Conservation (phyloP, 92 coral and sea anemone species). For the Heliopora coerulea region DNA sequence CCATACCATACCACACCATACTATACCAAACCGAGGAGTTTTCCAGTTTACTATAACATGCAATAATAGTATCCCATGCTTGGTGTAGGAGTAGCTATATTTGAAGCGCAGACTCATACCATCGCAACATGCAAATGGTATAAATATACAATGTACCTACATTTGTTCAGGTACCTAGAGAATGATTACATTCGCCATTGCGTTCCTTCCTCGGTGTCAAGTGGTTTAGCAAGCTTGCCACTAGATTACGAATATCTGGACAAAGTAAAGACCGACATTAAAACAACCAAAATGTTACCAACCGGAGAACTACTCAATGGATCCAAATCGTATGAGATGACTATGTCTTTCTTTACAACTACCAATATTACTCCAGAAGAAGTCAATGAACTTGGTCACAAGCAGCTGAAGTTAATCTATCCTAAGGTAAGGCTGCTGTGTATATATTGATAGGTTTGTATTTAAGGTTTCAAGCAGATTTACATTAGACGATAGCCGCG, state of each 20-base stretch:
- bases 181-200: slow-evolving; percentile 69
- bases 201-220: slow-evolving; percentile 77
- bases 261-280: slow-evolving; percentile 53
- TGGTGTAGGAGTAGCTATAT: no score
- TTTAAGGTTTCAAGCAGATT: no score
- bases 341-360: slow-evolving; percentile 77
- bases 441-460: no score
- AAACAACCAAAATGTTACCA: slow-evolving; percentile 70
- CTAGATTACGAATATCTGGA: slow-evolving; percentile 66
- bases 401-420: slow-evolving; percentile 62
- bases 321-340: slow-evolving; percentile 61
- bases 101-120: no score
- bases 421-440: slow-evolving; percentile 60
- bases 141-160: neutral
- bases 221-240: slow-evolving; percentile 78
- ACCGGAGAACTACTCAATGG: slow-evolving; percentile 75
- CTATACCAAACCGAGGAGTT: no score
- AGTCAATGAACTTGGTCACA: slow-evolving; percentile 65
- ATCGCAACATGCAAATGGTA: no score
- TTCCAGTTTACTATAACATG: no score
- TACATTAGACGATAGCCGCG: no score
- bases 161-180: slow-evolving; percentile 63
- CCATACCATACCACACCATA: no score
- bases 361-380: slow-evolving; percentile 66
- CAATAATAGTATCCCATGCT: no score